These are phyloP conservation scores for Plecturocebus donacophilus DNA, from an alignment of 2,113 vertebrate genomes.

Conservation along the genomic window DNA sequence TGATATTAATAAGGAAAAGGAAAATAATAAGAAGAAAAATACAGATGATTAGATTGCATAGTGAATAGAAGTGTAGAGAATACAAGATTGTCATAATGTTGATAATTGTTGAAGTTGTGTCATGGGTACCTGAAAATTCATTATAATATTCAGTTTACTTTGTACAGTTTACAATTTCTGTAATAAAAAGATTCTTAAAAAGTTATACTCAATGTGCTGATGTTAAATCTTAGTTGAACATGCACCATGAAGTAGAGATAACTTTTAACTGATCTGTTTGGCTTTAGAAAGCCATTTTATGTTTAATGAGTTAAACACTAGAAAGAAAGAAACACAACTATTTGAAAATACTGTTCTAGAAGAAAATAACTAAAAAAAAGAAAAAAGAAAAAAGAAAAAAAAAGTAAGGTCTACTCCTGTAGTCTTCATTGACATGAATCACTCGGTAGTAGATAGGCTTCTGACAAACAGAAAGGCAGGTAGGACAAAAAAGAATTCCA, in stretches of 20 bases:
- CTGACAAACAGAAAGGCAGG: neutral
- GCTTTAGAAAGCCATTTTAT: neutral
- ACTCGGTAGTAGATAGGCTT: neutral
- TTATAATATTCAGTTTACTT: neutral
- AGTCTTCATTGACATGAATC: neutral
- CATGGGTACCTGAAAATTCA: neutral
- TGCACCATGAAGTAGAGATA: neutral
- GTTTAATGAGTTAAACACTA: neutral
- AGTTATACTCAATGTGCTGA: neutral
- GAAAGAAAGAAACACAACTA: neutral
- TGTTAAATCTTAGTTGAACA: neutral
- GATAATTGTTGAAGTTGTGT: neutral
- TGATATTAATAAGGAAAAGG: neutral
- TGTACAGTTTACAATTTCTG: neutral
- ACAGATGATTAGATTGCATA: neutral
- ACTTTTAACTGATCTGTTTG: neutral
- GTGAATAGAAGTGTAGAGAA: neutral
- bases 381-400: neutral
- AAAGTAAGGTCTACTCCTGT: neutral
- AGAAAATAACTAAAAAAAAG: neutral
- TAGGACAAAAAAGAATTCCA: neutral
- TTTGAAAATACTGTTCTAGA: neutral
- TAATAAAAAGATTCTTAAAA: neutral
- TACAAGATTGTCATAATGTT: neutral
- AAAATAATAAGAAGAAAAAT: neutral